A percentile compares a stretch with the other conserved stretches of the same genome.
Conservation (phyloP, 2,888 invertebrate species). For the Phlogophora meticulosa region DNA sequence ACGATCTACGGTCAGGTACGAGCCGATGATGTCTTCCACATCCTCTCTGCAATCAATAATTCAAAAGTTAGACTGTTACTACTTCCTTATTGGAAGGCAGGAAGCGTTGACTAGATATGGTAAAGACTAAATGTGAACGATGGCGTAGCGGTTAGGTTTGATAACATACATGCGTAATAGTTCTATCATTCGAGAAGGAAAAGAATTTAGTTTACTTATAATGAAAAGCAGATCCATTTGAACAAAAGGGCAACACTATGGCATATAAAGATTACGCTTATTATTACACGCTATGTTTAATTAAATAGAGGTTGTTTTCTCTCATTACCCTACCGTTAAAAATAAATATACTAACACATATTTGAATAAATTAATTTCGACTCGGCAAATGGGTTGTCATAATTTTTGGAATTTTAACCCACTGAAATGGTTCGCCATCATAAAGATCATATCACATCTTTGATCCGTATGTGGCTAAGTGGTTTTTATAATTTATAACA, state of each 20-base stretch:
- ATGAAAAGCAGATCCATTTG: neutral
- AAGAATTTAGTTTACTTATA: neutral
- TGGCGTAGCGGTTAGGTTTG: slow-evolving; percentile 12
- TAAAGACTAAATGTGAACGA: slow-evolving; percentile 26
- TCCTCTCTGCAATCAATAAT: slow-evolving; percentile 92
- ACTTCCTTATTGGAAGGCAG: slow-evolving; percentile 51
- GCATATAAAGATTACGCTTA: neutral
- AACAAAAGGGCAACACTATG: neutral
- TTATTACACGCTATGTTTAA: neutral
- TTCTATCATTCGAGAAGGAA: slow-evolving; percentile 12
- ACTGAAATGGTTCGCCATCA: slow-evolving; percentile 18
- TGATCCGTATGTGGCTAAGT: slow-evolving; percentile 8
- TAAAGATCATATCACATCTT: slow-evolving; percentile 35
- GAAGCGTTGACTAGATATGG: slow-evolving; percentile 49
- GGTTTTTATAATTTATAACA: slow-evolving; percentile 33
- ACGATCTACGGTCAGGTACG: slow-evolving; percentile 92
- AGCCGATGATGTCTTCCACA: slow-evolving; percentile 93
- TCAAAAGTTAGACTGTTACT: slow-evolving; percentile 21
- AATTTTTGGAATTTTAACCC: slow-evolving; percentile 17
- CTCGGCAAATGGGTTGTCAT: slow-evolving; percentile 6
- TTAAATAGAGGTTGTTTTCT: neutral
- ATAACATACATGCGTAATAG: slow-evolving; percentile 36
- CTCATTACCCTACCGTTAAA: neutral
- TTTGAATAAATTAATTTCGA: neutral
- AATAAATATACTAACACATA: neutral